Base-by-base conservation (phyloP, 2,888 invertebrate genomes). In the Meganola albula region DNA sequence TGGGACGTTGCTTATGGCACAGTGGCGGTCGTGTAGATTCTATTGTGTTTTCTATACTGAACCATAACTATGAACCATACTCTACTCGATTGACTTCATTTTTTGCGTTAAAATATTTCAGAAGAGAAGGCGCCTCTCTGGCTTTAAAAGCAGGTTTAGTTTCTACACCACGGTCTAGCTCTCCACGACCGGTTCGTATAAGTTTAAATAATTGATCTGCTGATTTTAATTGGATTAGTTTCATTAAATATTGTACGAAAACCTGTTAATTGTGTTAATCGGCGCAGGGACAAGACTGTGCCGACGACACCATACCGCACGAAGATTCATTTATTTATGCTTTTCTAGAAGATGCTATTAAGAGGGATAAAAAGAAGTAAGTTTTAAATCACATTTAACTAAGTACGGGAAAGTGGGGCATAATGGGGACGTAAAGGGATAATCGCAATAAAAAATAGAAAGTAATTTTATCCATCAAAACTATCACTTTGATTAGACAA, bases 291-390 rank as follows among this genome's bases (percentile, higher is more conserved):
- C 53, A 42, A n/a, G 68, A 71, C 11, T 54, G 41, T 5, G 51
- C 32, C 2, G 39, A 48, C 2, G 74, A 69, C 9, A 41, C 58
- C 0, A 37, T 70, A 9, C 64, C 74, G 1, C 67, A 62, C 27
- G 80, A 80, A 30, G 79, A 78, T 46, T 84, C 83, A 0, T 71
- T 78, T 27, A 74, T 84, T 31, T 84, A 84, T 43, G 63, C 76
- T 3, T 75, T 76, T 46, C 48, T 84, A n/a, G 82, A 83, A 45
- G 79, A 85, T 47, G 80, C 82, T 7, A 67, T 83, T 9, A 83
- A 80, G 44, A 66, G 61, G 21, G 82, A 84, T 34, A 84, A 82
- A 48, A 78, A 67, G 41, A 80, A 74, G 84, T 83, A 35, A 69
- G 72, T 58, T 9, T 25, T 7, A 4, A 12, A 10, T 13, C 1